phyloP scores from a whole-genome alignment of 1,140 invertebrate genomes.

The Drosophila kepulauana region DNA sequence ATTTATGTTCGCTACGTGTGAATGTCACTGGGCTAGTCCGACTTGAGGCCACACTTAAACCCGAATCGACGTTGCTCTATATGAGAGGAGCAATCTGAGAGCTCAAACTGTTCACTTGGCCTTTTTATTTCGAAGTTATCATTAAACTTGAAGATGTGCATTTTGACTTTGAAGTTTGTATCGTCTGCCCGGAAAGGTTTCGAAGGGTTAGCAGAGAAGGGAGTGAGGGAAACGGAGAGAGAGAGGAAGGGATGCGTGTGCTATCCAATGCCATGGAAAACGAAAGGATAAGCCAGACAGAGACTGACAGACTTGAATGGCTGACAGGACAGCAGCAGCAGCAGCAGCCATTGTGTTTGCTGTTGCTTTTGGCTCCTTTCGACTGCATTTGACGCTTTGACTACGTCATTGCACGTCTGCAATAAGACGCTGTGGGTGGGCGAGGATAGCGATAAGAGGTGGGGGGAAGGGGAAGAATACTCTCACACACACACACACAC shows the following conservation, averaged over 20 bases:
- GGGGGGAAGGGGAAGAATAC: neutral
- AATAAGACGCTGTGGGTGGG: conserved; percentile 8
- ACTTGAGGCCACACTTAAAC: conserved; percentile 7
- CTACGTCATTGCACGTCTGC: conserved; percentile 76
- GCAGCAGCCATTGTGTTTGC: conserved; percentile 41
- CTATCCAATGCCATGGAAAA: conserved; percentile 70
- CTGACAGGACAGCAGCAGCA: conserved; percentile 3
- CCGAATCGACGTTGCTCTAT: neutral
- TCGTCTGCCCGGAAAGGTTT: conserved; percentile 11
- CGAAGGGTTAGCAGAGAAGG: neutral
- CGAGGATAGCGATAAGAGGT: neutral
- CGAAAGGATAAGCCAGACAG: conserved; percentile 76
- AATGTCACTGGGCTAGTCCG: conserved; percentile 50
- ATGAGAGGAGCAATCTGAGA: conserved; percentile 30
- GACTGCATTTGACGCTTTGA: conserved; percentile 79
- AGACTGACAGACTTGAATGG: conserved; percentile 23
- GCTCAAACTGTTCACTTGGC: conserved; percentile 47
- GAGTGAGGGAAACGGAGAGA: too few species aligned
- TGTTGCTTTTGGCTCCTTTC: conserved; percentile 25
- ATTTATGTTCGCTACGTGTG: conserved; percentile 79
- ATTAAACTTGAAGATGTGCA: conserved; percentile 69
- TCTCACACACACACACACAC: conserved; percentile 43
- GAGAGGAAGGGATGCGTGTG: conserved; percentile 19
- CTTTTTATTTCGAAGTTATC: conserved; percentile 72
- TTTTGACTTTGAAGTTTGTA: conserved; percentile 78